Percentiles rank a stretch among this genome's conserved stretches.
Conservation (phyloP, 2,113 vertebrate species). For the Cheirogaleus medius region DNA sequence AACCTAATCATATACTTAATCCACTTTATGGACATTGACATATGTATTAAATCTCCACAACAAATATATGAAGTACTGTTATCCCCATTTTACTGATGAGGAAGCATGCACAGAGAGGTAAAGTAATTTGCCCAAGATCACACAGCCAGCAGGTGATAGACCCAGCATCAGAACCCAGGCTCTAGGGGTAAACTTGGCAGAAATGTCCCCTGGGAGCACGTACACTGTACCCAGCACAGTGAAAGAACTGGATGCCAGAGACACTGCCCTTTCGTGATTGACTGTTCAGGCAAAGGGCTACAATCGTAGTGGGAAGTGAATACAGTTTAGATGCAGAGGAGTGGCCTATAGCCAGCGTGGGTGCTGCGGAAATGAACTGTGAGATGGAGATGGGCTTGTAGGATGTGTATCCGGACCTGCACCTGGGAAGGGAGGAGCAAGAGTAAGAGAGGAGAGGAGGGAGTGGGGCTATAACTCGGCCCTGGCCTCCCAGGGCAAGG, state of each 20-base stretch:
- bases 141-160: background rate
- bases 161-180: background rate
- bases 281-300: background rate
- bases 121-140: background rate
- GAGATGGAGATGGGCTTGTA: background rate
- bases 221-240: rapidly evolving
- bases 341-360: background rate
- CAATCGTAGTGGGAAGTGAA: background rate
- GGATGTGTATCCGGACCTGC: rapidly evolving
- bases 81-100: background rate
- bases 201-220: background rate
- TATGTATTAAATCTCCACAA: background rate
- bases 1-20: background rate
- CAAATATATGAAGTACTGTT: background rate
- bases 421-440: background rate
- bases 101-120: background rate
- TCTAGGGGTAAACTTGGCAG: background rate
- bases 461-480: rapidly evolving
- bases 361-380: background rate
- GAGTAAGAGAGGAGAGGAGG: rapidly evolving
- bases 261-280: background rate
- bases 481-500: background rate
- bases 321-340: background rate
- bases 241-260: background rate
- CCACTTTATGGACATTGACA: background rate